These are phyloP conservation scores for Oscheius myriophilus DNA, from an alignment of 2,888 invertebrate species.

Conservation along the genomic window DNA sequence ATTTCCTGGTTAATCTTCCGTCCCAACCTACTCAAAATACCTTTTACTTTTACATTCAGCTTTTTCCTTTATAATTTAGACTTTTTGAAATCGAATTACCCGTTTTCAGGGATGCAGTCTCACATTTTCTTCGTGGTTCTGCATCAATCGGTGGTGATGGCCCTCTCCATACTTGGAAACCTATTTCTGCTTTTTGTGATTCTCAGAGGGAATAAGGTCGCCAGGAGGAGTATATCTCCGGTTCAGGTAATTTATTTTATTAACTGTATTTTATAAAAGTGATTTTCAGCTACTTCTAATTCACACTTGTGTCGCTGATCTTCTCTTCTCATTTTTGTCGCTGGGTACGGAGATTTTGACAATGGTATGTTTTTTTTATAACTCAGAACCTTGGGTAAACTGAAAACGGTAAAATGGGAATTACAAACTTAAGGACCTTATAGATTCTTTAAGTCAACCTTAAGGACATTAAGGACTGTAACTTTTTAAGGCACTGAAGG, in stretches of 20 bases:
- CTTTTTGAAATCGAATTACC: not conserved
- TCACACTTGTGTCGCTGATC: constrained; percentile 80
- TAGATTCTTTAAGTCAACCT: no score
- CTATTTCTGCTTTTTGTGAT: constrained; percentile 65
- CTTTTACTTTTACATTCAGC: constrained; percentile 4
- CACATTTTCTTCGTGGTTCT: constrained; percentile 51
- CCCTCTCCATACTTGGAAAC: constrained; percentile 61
- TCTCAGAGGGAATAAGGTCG: constrained; percentile 59
- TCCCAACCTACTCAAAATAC: not conserved
- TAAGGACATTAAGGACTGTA: no score
- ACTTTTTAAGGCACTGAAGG: no score
- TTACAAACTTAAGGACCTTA: no score
- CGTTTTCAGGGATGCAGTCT: constrained; percentile 19
- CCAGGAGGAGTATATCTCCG: constrained; percentile 58
- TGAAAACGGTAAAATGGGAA: no score
- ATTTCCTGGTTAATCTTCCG: not conserved
- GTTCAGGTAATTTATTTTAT: constrained; percentile 58
- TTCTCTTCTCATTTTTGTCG: constrained; percentile 79
- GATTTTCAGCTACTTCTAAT: constrained; percentile 75
- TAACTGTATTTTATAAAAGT: not conserved
- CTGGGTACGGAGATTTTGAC: constrained; percentile 77
- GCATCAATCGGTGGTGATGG: constrained; percentile 59
- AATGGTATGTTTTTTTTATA: constrained; percentile 39
- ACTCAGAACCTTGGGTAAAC: no score
- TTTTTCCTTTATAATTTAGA: not conserved